Evolutionary conservation across 2,797 vertebrate species (phyloP).

Genomic region (Mus caroli): DNA sequence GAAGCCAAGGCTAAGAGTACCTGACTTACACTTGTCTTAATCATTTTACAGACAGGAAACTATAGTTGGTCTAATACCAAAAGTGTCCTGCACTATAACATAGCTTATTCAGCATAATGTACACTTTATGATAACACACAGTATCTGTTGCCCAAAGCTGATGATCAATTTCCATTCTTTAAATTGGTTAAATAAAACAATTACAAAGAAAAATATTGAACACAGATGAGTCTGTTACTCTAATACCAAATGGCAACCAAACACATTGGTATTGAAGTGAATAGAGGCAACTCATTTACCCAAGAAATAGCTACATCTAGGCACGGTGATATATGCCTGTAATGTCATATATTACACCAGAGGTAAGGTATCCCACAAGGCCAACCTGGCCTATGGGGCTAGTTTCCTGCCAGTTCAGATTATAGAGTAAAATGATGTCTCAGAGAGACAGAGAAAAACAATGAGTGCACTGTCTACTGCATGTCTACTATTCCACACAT

Average conservation of each 20-base stretch:
- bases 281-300: neutral
- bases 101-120: neutral
- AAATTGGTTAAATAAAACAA: slow-evolving; percentile 15
- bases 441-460: neutral
- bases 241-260: neutral
- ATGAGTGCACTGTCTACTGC: too few relatives aligned
- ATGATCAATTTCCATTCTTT: neutral
- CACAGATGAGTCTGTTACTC: neutral
- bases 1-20: neutral
- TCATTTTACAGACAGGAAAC: neutral
- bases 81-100: neutral
- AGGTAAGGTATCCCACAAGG: neutral
- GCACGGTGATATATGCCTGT: neutral
- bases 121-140: neutral
- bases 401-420: neutral
- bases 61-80: neutral
- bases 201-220: slow-evolving; percentile 22
- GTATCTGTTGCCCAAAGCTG: neutral
- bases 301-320: neutral
- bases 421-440: neutral
- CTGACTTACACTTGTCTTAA: neutral
- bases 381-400: neutral
- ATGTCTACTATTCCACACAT: neutral
- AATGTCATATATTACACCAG: neutral
- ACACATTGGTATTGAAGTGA: neutral